These are phyloP conservation scores for Sitodiplosis mosellana DNA, from an alignment of 1,140 invertebrate species.

Conservation along the genomic window DNA sequence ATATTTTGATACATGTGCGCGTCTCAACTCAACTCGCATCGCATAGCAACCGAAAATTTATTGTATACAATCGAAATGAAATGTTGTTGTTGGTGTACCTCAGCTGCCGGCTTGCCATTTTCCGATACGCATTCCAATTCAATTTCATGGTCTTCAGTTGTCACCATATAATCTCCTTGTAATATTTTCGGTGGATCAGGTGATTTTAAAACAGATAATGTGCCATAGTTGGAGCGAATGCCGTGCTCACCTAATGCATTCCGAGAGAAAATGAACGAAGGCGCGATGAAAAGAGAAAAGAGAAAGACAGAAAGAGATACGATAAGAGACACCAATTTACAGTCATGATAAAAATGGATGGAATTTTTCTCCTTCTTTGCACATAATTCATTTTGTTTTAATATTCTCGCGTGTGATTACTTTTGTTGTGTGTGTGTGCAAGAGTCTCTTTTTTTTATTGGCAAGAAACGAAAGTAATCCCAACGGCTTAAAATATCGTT, in stretches of 20 bases:
- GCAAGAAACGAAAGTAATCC: background rate
- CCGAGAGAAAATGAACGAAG: background rate
- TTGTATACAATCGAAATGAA: no score
- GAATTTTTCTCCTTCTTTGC: background rate
- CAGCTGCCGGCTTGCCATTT: conserved; percentile 59
- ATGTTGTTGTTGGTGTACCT: conserved; percentile 37
- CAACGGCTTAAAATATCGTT: background rate
- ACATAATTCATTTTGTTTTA: background rate
- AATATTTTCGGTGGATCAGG: conserved; percentile 55
- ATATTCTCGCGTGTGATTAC: no score
- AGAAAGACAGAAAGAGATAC: background rate
- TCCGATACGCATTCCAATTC: conserved; percentile 57
- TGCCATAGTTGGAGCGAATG: conserved; percentile 45
- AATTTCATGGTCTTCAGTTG: conserved; percentile 53
- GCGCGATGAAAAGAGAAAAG: background rate
- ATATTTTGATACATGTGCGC: no score
- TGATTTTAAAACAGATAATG: conserved; percentile 50
- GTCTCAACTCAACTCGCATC: background rate
- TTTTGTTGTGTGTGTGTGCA: no score
- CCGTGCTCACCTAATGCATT: conserved; percentile 29
- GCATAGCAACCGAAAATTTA: background rate
- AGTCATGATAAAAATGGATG: background rate
- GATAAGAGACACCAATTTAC: background rate
- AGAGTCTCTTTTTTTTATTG: background rate
- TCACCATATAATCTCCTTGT: conserved; percentile 43